Percentiles rank a stretch among this genome's conserved stretches.
Conservation (phyloP, 2,113 vertebrate genomes). For the Tiliqua scincoides region DNA sequence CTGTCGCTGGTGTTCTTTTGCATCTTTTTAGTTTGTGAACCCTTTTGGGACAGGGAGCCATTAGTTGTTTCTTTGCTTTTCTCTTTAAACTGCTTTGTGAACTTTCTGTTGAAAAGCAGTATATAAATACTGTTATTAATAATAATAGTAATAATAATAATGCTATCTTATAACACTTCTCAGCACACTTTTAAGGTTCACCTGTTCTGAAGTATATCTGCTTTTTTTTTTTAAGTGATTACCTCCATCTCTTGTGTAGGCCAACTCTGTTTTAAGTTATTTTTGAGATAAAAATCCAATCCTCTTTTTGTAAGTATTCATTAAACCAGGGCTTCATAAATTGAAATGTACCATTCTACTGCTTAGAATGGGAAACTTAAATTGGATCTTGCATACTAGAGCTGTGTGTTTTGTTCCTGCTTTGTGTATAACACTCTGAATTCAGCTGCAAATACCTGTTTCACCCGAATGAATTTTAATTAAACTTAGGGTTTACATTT, state of each 20-base stretch:
- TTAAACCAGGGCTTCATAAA: slow-evolving; percentile 3
- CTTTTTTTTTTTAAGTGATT: background rate
- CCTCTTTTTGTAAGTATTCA: slow-evolving; percentile 7
- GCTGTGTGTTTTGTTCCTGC: background rate
- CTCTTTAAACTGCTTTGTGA: too few species aligned
- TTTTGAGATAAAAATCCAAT: background rate
- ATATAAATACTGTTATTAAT: too few species aligned
- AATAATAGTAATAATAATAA: too few species aligned
- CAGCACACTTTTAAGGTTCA: background rate
- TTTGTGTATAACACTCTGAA: background rate
- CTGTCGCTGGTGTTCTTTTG: too few species aligned
- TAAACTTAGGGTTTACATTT: slow-evolving; percentile 3
- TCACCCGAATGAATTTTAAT: slow-evolving; percentile 28
- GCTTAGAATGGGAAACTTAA: slow-evolving; percentile 6
- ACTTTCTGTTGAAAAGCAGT: too few species aligned
- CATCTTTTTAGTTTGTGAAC: too few species aligned
- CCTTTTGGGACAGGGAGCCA: too few species aligned
- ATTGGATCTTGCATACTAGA: slow-evolving; percentile 16
- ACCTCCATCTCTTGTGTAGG: background rate
- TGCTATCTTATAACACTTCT: too few species aligned
- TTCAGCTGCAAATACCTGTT: background rate
- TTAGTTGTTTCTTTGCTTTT: too few species aligned
- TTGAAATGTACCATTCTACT: slow-evolving; percentile 4
- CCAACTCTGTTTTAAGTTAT: background rate
- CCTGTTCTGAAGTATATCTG: background rate